Base-by-base conservation (phyloP, 2,888 invertebrate genomes). In the Diplolepis rosae region DNA sequence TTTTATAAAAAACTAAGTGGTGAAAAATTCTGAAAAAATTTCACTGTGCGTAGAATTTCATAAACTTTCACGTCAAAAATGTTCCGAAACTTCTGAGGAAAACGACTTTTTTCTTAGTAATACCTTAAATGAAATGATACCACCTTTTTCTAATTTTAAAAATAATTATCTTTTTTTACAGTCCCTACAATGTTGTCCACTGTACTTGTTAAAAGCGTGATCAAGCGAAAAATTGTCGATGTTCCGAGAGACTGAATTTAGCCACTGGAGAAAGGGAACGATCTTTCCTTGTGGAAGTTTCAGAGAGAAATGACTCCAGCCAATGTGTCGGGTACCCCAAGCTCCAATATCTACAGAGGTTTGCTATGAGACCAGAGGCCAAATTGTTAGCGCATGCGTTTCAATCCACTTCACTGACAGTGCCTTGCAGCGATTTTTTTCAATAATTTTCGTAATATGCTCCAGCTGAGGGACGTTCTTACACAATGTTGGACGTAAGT, bases 161-260 rank as follows among this genome's bases (percentile, higher is more conserved):
- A 32, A 32, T 32, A 4, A 32, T 50, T 18, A 24, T 50, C 27
- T 27, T 28, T 27, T 28, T 52, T 52, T n/a, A 24, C 24, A 24
- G 1, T n/a, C n/a, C 4, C 27, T 52, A 52, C n/a, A 27, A 24
- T 5, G n/a, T 52, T n/a, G 51, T n/a, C 28, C 13, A n/a, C 6
- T 52, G 51, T 28, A 11, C 27, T 27, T 27, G 27, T 27, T 52
- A 27, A 27, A 52, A 52, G 27, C 6, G 5, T 52, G 51, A n/a
- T 52, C 51, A 52, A 52, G 51, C n/a, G 51, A n/a, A 52, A 52
- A 52, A 52, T 52, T 52, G 51, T 28, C 51, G n/a, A 28, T 52
- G 51, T 52, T 52, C 51, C 51, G 51, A 27, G 15, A 52, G 28
- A 52, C 51, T 52, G 51, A 50, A 52, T 27, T 32, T 32, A 32